phyloP scores from a whole-genome alignment of 2,113 vertebrate species.

The Phaethornis superciliosus region DNA sequence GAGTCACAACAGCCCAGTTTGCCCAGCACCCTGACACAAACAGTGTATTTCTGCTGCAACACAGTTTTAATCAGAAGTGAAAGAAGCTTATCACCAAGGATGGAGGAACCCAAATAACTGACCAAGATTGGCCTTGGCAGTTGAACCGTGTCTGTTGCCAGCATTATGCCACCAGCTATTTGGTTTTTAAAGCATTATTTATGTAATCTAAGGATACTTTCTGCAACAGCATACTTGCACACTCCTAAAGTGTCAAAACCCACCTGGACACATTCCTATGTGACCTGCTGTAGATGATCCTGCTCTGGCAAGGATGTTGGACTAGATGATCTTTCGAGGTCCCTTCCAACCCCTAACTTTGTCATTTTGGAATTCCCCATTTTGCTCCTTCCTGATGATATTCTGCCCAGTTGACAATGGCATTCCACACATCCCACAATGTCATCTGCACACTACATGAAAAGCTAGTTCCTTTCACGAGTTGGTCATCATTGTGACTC shows the following conservation, averaged over 20 bases:
- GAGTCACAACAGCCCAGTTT: constrained; percentile 36
- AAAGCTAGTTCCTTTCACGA: neutral
- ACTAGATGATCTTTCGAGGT: no score
- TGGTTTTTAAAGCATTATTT: neutral
- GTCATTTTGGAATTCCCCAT: no score
- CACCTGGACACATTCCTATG: no score
- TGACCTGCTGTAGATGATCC: no score
- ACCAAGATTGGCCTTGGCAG: neutral
- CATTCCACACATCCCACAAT: neutral
- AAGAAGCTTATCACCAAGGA: neutral
- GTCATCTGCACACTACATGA: neutral
- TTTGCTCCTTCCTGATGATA: neutral
- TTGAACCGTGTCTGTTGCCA: neutral
- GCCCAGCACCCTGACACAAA: neutral
- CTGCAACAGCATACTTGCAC: neutral
- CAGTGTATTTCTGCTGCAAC: neutral
- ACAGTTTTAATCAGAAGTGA: neutral
- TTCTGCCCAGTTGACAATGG: neutral
- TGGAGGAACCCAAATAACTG: neutral
- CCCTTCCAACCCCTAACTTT: no score
- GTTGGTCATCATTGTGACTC: neutral
- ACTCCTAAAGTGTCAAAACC: neutral
- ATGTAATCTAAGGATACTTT: neutral
- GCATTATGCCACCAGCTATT: neutral
- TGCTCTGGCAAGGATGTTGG: no score